Evolutionary conservation across 2,888 invertebrate species (phyloP).

Genomic region (Sceliomorpha sp.): DNA sequence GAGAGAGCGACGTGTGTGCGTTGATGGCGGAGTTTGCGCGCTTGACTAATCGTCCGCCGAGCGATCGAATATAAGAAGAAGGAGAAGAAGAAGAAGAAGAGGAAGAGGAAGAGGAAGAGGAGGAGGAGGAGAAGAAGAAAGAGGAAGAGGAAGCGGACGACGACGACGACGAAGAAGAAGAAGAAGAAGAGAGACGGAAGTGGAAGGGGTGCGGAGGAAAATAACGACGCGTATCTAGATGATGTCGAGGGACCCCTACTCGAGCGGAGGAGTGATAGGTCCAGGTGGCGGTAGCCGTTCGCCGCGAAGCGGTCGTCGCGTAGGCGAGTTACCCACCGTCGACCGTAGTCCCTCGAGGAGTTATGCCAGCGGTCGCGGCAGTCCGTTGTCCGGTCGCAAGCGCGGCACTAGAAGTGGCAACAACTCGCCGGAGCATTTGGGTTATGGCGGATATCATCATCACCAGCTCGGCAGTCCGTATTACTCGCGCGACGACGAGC

Average conservation of each 20-base stretch:
- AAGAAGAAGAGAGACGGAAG: conserved; percentile 21
- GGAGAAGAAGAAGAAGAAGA: conserved; percentile 22
- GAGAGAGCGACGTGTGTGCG: conserved; percentile 34
- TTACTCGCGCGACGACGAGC: conserved; percentile 86
- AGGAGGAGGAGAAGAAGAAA: conserved; percentile 15
- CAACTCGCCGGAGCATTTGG: conserved; percentile 83
- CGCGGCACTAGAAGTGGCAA: conserved; percentile 83
- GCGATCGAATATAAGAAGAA: conserved; percentile 47
- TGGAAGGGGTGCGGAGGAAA: conserved; percentile 31
- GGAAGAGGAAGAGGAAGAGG: conserved; percentile 28
- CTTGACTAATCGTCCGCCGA: conserved; percentile 22
- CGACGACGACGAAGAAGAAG: conserved; percentile 35
- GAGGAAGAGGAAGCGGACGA: conserved; percentile 23
- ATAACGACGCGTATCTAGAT: conserved; percentile 62
- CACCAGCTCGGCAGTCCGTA: conserved; percentile 81
- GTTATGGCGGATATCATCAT: conserved; percentile 72
- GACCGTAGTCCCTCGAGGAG: conserved; percentile 93
- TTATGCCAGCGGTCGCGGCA: conserved; percentile 85
- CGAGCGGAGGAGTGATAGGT: conserved; percentile 83
- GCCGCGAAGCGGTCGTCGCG: conserved; percentile 82
- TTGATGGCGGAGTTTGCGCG: conserved; percentile 46
- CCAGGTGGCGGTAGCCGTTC: conserved; percentile 85
- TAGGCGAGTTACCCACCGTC: conserved; percentile 89
- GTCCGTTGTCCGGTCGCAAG: conserved; percentile 82
- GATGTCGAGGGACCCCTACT: conserved; percentile 85